Conservation (phyloP, 92 coral and sea anemone genomes). For the Micromussa lordhowensis region DNA sequence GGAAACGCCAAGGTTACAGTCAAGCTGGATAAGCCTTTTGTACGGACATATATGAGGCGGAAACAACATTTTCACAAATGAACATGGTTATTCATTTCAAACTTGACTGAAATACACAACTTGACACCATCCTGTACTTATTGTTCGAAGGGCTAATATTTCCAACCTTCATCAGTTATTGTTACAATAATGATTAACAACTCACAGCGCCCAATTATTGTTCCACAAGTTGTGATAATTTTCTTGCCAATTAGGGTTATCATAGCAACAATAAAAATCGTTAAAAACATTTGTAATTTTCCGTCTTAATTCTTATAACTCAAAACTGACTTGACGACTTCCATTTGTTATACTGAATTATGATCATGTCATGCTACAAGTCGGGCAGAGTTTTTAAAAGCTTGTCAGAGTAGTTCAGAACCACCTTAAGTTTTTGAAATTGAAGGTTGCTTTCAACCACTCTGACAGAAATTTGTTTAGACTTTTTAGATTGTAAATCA, state of each 20-base stretch:
- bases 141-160: not conserved
- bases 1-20: constrained; percentile 38
- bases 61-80: constrained; percentile 51
- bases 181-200: constrained; percentile 5
- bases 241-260: not conserved
- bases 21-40: constrained; percentile 54
- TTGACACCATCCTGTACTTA: not conserved
- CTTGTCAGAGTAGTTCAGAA: constrained; percentile 1
- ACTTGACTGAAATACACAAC: constrained; percentile 12
- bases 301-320: constrained; percentile 16
- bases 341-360: constrained; percentile 21
- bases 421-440: constrained; percentile 22
- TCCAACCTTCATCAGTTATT: not conserved
- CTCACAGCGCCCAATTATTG: not conserved
- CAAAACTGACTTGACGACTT: constrained; percentile 2
- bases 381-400: not conserved
- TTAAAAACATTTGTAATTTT: constrained; percentile 14
- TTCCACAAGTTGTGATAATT: not conserved
- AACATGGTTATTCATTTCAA: constrained; percentile 54
- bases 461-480: constrained; percentile 10
- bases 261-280: constrained; percentile 11
- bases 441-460: constrained; percentile 12
- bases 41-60: constrained; percentile 45
- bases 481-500: constrained; percentile 2
- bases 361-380: constrained; percentile 21